Evolutionary conservation across 1,140 invertebrate species (phyloP).

Genomic region (Pachypeltis micranthus): DNA sequence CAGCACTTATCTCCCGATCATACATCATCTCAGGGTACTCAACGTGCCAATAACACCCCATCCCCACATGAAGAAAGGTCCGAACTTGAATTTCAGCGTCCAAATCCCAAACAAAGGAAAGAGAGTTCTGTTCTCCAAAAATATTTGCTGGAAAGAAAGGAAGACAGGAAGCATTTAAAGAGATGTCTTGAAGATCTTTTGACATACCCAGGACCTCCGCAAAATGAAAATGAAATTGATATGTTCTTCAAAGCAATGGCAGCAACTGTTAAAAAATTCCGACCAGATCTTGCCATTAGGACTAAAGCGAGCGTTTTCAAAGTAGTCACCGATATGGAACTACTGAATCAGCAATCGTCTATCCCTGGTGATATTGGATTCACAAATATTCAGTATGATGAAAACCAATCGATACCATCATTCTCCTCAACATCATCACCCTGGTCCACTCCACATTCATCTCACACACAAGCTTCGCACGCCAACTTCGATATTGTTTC

Average conservation of each 20-base stretch:
- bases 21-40: not conserved
- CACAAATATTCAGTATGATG: too few relatives aligned
- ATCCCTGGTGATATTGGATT: not conserved
- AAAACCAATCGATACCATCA: too few relatives aligned
- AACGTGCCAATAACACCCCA: not conserved
- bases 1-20: not conserved
- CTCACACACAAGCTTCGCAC: too few relatives aligned
- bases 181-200: not conserved
- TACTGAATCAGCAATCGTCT: not conserved
- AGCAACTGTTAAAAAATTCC: not conserved
- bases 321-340: constrained; percentile 1
- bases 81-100: not conserved
- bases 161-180: not conserved
- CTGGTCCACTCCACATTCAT: not conserved
- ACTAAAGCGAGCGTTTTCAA: constrained; percentile 1
- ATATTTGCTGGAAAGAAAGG: not conserved
- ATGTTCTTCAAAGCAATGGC: constrained; percentile 1
- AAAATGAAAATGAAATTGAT: constrained; percentile 6
- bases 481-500: too few relatives aligned
- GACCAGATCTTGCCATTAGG: not conserved
- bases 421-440: not conserved
- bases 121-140: not conserved
- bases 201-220: not conserved
- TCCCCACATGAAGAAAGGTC: not conserved
- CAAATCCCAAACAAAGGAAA: not conserved